Conservation (phyloP, 2,113 vertebrate species). For the Protobothrops flavoviridis region DNA sequence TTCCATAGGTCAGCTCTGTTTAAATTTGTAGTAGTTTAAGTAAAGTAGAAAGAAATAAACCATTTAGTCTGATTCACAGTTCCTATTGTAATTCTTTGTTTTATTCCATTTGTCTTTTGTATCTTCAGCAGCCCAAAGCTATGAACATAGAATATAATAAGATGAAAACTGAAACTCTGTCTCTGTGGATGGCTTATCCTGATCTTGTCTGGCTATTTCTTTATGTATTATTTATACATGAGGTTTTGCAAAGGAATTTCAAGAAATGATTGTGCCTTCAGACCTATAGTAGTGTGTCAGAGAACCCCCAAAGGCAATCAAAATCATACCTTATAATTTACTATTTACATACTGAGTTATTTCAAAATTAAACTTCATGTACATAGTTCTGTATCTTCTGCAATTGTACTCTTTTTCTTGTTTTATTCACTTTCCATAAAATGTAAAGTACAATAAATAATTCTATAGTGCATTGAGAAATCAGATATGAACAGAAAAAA, state of each 20-base stretch:
- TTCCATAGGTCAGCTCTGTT: not conserved
- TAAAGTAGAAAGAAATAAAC: not conserved
- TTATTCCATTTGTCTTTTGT: not conserved
- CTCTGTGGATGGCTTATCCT: not conserved
- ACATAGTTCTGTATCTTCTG: conserved; percentile 36
- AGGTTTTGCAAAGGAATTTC: conserved; percentile 32
- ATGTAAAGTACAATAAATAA: conserved; percentile 17
- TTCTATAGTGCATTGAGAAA: conserved; percentile 34
- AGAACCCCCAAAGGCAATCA: conserved; percentile 34
- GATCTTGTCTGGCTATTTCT: conserved; percentile 27
- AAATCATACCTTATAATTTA: conserved; percentile 31
- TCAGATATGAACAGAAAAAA: conserved; percentile 57
- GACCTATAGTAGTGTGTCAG: not conserved
- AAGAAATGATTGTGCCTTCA: conserved; percentile 37
- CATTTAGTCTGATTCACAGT: not conserved
- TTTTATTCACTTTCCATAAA: conserved; percentile 11
- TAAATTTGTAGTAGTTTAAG: not conserved
- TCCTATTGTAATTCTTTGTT: not conserved
- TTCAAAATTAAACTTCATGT: conserved; percentile 31
- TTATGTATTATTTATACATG: conserved; percentile 45
- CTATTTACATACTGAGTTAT: conserved; percentile 1
- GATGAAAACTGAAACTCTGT: not conserved
- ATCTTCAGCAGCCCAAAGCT: not conserved
- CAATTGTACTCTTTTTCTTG: conserved; percentile 23
- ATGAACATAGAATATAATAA: not conserved